Conservation (phyloP, 92 coral and sea anemone genomes). For the Siderastrea siderea region DNA sequence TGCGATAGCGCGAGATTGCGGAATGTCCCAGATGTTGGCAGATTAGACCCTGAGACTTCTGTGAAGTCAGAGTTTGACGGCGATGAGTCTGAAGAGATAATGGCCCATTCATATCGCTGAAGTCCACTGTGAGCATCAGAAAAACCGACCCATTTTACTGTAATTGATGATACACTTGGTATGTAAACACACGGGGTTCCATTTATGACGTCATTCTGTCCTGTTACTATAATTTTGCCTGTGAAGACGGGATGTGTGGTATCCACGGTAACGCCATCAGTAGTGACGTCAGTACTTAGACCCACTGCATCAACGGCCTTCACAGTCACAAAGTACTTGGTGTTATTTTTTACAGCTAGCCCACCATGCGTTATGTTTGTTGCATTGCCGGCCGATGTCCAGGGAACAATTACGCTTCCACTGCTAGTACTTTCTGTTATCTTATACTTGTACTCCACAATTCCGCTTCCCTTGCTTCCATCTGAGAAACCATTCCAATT, state of each 20-base stretch:
- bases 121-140: conserved; percentile 86
- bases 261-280: conserved; percentile 87
- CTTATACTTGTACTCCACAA: conserved; percentile 83
- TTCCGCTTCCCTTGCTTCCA: conserved; percentile 92
- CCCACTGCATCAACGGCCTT: conserved; percentile 91
- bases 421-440: conserved; percentile 53
- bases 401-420: conserved; percentile 65
- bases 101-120: conserved; percentile 80
- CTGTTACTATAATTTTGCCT: conserved; percentile 78
- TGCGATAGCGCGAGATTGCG: conserved; percentile 72
- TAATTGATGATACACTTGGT: conserved; percentile 62
- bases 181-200: conserved; percentile 81
- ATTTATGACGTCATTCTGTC: conserved; percentile 63
- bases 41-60: conserved; percentile 74
- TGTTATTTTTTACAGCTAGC: conserved; percentile 70
- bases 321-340: conserved; percentile 77
- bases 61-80: conserved; percentile 63
- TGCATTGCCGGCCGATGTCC: conserved; percentile 87
- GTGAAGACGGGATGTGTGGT: conserved; percentile 89
- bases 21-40: conserved; percentile 78
- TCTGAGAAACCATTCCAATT: conserved; percentile 96
- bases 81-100: conserved; percentile 53
- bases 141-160: conserved; percentile 86
- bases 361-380: conserved; percentile 76
- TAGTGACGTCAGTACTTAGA: conserved; percentile 61